These are phyloP conservation scores for Ganaspis brasiliensis DNA, from an alignment of 2,888 invertebrate species.

Conservation along the genomic window DNA sequence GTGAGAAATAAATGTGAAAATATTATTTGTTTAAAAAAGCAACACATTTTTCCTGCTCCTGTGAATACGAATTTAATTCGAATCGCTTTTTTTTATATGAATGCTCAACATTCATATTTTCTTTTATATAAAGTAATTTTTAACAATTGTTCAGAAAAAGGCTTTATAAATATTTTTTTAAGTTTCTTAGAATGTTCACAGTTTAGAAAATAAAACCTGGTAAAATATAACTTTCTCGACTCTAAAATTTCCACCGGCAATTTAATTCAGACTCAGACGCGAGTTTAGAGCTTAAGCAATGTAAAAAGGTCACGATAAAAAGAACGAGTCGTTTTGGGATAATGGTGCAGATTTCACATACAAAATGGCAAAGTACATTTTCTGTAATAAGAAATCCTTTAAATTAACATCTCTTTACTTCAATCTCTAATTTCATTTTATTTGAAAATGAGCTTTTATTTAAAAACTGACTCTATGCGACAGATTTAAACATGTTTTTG, in stretches of 20 bases:
- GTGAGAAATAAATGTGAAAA: not conserved
- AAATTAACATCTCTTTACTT: constrained; percentile 10
- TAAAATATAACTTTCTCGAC: not conserved
- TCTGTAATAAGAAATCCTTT: constrained; percentile 2
- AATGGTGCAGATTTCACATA: constrained; percentile 20
- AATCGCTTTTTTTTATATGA: not conserved
- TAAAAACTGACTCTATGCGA: not conserved
- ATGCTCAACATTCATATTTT: too few relatives aligned
- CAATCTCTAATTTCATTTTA: not conserved
- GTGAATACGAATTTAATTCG: not conserved
- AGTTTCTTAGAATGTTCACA: too few relatives aligned
- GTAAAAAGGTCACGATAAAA: constrained; percentile 31
- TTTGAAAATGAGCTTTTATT: not conserved
- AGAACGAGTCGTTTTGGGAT: constrained; percentile 26
- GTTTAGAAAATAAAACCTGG: not conserved
- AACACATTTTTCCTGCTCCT: not conserved
- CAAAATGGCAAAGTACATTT: constrained; percentile 8
- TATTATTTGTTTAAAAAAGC: not conserved
- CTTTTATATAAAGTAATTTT: too few relatives aligned
- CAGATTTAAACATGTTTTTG: not conserved
- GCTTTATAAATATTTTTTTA: too few relatives aligned
- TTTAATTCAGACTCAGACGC: constrained; percentile 12
- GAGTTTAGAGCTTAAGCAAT: constrained; percentile 24
- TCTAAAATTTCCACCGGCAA: constrained; percentile 24
- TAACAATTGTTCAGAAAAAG: too few relatives aligned